Percentiles rank a stretch among this genome's conserved stretches.
Conservation (phyloP, 2,888 invertebrate species). For the Argyresthia goedartella region DNA sequence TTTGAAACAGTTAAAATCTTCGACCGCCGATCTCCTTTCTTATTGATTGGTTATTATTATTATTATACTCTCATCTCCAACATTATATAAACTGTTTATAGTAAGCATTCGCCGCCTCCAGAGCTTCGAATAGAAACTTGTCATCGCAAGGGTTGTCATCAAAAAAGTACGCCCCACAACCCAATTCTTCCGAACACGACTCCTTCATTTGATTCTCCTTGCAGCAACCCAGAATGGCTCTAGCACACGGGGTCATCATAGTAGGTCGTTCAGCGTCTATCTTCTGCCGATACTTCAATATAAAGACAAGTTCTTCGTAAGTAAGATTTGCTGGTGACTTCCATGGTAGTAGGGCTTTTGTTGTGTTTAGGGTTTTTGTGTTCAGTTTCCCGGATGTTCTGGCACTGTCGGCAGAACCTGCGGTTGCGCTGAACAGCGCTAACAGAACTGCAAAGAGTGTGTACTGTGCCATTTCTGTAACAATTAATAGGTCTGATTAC, state of each 20-base stretch:
- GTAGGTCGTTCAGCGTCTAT: conserved; percentile 18
- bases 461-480: conserved; percentile 33
- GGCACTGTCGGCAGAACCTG: too few species aligned
- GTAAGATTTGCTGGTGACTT: conserved; percentile 22
- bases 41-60: too few species aligned
- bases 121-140: conserved; percentile 69
- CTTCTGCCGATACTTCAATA: conserved; percentile 25
- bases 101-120: conserved; percentile 50
- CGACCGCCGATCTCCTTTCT: too few species aligned
- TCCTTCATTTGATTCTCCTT: conserved; percentile 53
- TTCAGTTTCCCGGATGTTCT: conserved; percentile 21
- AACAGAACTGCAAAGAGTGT: conserved; percentile 21
- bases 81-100: conserved; percentile 32
- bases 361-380: conserved; percentile 13
- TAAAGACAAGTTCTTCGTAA: conserved; percentile 40
- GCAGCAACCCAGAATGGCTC: conserved; percentile 84
- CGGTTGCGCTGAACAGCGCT: conserved; percentile 3
- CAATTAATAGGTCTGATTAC: conserved; percentile 7
- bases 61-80: neutral
- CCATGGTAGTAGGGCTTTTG: conserved; percentile 17
- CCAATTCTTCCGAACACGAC: conserved; percentile 78
- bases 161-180: conserved; percentile 82
- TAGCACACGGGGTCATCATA: conserved; percentile 73
- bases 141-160: conserved; percentile 81
- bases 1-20: too few species aligned